Base-by-base conservation (phyloP, 2,888 invertebrate species). In the Yponomeuta cagnagella region DNA sequence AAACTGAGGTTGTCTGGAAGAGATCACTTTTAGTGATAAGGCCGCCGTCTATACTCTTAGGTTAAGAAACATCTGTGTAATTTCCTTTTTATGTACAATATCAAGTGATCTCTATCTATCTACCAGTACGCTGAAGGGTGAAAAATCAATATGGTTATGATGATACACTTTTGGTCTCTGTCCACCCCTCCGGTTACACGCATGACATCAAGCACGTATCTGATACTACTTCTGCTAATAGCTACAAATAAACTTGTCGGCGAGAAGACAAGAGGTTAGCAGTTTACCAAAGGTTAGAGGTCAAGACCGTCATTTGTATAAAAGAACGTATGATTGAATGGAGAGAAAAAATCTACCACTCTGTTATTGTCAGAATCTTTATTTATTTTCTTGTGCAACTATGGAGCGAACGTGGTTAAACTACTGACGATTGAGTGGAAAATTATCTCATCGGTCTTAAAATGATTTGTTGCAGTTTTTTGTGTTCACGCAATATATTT, bases 201-300 rank as follows among this genome's bases (percentile, higher is more conserved):
- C 37, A 5, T 37, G 37, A 37, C 4, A 37, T 37, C 37, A 37
- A 2, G 37, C 5, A 37, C 5, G 37, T 37, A 43, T 43, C 43
- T 8, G 9, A 8, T 8, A 43, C 43, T 43, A 52, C 52, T 58
- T 58, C 2, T 58, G 52, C 15, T 58, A 58, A 15, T 15, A 15
- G 52, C 52, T 58, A 58, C 15, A 15, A 58, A 58, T 15, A 15
- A 58, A 58, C 30, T 10, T 65, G 65, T 31, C 65, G 30, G 31
- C 31, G 10, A 65, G 65, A 31, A 10, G 65, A 65, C 15, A 15
- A 12, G 52, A 15, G 52, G 52, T 58, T 15, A 58, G 15, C 52
- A 58, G 52, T 58, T 58, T 58, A 65, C 10, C 65, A 33, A 31
- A 65, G 65, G 65, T 33, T 33, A 10, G 65, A 31, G 65, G 65